Conservation (phyloP, 2,113 vertebrate genomes). For the Trochalopteron elliotii region DNA sequence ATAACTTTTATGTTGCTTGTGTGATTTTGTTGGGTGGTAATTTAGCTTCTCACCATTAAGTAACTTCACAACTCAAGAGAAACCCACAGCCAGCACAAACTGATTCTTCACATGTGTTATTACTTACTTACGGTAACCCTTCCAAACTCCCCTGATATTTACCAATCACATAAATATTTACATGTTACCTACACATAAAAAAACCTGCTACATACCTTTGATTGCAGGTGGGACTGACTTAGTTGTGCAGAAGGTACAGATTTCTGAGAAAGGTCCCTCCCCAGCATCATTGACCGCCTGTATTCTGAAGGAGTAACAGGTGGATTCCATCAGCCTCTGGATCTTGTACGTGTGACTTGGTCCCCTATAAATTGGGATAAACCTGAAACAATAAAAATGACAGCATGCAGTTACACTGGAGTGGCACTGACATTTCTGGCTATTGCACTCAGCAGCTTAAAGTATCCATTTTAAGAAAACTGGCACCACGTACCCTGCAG, state of each 20-base stretch:
- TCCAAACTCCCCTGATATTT: background rate
- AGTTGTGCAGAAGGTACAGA: slow-evolving; percentile 90
- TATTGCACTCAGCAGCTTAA: accelerated
- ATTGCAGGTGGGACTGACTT: slow-evolving; percentile 92
- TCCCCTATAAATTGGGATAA: slow-evolving; percentile 92
- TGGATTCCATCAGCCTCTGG: slow-evolving; percentile 90
- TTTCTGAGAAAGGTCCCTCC: slow-evolving; percentile 92
- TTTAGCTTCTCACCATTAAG: background rate
- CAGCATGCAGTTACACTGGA: background rate
- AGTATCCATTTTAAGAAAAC: background rate
- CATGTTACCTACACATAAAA: accelerated
- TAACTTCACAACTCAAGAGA: background rate
- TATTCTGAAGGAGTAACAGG: slow-evolving; percentile 93
- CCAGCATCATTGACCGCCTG: slow-evolving; percentile 92
- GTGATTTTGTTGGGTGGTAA: background rate
- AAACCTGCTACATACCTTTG: slow-evolving; percentile 80
- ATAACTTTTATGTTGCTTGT: background rate
- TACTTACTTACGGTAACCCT: background rate
- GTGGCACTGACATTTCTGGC: background rate
- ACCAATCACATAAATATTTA: background rate
- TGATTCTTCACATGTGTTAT: background rate
- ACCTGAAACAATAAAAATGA: slow-evolving; percentile 72
- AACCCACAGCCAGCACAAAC: background rate
- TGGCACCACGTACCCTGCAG: background rate
- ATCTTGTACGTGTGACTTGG: slow-evolving; percentile 98